A percentile compares a stretch with the other conserved stretches of the same genome.
Evolutionary conservation across 2,113 vertebrate genomes (phyloP).

Genomic region (Tricholaema leucomelas): DNA sequence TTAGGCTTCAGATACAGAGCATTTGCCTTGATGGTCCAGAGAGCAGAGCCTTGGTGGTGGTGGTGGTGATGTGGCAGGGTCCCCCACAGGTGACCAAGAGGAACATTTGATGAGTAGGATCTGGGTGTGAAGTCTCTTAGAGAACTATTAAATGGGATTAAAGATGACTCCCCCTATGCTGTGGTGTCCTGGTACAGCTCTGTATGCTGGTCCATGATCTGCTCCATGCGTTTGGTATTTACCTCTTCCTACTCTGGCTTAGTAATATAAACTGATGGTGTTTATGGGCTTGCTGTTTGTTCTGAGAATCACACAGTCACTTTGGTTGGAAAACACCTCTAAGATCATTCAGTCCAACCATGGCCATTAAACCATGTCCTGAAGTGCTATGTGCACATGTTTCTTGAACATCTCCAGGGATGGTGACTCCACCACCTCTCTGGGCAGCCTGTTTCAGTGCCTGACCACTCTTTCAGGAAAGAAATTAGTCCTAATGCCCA

Average conservation of each 20-base stretch:
- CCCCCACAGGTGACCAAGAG: not conserved
- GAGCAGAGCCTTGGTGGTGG: accelerated
- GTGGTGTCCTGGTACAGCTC: accelerated
- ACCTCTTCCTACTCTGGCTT: not conserved
- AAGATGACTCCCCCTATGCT: not conserved
- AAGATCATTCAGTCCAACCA: too few species aligned
- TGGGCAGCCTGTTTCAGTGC: too few species aligned
- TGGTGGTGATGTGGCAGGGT: accelerated
- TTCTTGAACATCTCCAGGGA: too few species aligned
- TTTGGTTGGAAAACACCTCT: too few species aligned
- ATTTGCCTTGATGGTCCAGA: accelerated
- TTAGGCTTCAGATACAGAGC: accelerated
- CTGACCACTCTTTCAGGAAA: too few species aligned
- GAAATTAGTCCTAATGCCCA: too few species aligned
- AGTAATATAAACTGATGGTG: accelerated
- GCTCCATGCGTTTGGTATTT: not conserved
- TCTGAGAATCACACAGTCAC: too few species aligned
- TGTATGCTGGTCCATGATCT: not conserved
- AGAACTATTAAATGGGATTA: not conserved
- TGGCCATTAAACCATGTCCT: too few species aligned
- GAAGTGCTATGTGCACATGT: too few species aligned
- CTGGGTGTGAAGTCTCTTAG: not conserved
- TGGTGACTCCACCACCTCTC: too few species aligned
- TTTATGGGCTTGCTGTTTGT: not conserved
- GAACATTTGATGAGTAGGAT: not conserved